Percentiles rank a stretch among this genome's conserved stretches.
phyloP scores from a whole-genome alignment of 2,888 invertebrate species.

The Agonopterix subpropinquella region DNA sequence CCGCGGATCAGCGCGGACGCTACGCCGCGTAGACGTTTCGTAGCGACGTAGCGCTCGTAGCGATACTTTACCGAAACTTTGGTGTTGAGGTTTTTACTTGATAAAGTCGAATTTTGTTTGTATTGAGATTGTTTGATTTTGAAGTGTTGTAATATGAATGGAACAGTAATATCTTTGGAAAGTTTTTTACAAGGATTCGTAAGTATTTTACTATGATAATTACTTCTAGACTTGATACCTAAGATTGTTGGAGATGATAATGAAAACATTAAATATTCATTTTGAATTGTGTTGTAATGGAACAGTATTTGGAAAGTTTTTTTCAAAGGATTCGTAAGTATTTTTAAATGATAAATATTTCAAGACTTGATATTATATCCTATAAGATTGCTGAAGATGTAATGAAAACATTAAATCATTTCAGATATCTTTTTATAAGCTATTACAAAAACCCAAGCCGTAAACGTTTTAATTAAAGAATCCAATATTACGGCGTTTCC shows the following conservation, averaged over 20 bases:
- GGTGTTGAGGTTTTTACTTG: neutral
- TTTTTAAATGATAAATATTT: constrained; percentile 1
- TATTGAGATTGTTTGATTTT: neutral
- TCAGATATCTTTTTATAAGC: too few relatives aligned
- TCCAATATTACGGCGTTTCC: too few relatives aligned
- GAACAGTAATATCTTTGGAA: constrained; percentile 24
- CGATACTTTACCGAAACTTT: constrained; percentile 38
- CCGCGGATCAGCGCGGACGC: constrained; percentile 57
- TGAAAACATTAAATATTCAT: neutral
- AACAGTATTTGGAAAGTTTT: constrained; percentile 26
- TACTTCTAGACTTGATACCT: too few relatives aligned
- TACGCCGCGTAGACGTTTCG: constrained; percentile 36
- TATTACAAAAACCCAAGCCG: too few relatives aligned
- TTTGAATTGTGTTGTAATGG: constrained; percentile 8
- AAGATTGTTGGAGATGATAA: too few relatives aligned
- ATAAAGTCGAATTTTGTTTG: neutral
- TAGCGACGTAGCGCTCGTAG: constrained; percentile 29
- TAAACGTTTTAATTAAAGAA: too few relatives aligned
- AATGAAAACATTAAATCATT: too few relatives aligned
- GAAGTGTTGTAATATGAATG: constrained; percentile 11
- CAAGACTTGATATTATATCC: too few relatives aligned
- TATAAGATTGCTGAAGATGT: too few relatives aligned
- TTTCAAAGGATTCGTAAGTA: constrained; percentile 49
- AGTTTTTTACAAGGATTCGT: constrained; percentile 40
- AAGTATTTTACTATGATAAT: constrained; percentile 27